Conservation (phyloP, 2,888 invertebrate species). For the Microctonus aethiopoides region DNA sequence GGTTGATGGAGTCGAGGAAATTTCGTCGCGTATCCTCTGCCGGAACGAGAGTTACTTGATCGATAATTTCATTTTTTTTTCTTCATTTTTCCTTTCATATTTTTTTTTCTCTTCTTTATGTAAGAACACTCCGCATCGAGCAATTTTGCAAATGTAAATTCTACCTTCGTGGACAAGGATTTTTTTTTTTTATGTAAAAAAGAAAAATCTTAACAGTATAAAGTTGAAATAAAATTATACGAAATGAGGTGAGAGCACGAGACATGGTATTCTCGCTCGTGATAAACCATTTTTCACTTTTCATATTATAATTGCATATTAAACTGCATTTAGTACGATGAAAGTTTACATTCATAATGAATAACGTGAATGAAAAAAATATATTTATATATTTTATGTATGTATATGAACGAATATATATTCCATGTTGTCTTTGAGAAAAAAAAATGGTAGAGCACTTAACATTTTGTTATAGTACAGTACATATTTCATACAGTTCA, state of each 20-base stretch:
- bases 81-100: background rate
- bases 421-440: background rate
- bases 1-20: constrained; percentile 31
- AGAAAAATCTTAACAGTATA: background rate
- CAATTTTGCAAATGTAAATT: constrained; percentile 5
- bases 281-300: background rate
- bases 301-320: background rate
- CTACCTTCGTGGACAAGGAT: background rate
- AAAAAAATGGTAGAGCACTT: background rate
- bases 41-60: constrained; percentile 16
- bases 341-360: background rate
- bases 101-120: background rate
- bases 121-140: background rate
- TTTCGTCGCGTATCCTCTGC: constrained; percentile 24
- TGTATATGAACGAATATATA: background rate
- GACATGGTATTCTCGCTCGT: background rate
- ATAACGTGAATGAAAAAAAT: background rate
- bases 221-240: background rate
- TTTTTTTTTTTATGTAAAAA: background rate
- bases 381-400: no score
- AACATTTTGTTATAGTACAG: background rate
- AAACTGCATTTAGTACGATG: background rate
- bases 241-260: background rate
- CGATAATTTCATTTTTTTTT: constrained; percentile 22
- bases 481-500: background rate